Evolutionary conservation across 2,888 invertebrate species (phyloP).

Genomic region (Drosophila rubida): DNA sequence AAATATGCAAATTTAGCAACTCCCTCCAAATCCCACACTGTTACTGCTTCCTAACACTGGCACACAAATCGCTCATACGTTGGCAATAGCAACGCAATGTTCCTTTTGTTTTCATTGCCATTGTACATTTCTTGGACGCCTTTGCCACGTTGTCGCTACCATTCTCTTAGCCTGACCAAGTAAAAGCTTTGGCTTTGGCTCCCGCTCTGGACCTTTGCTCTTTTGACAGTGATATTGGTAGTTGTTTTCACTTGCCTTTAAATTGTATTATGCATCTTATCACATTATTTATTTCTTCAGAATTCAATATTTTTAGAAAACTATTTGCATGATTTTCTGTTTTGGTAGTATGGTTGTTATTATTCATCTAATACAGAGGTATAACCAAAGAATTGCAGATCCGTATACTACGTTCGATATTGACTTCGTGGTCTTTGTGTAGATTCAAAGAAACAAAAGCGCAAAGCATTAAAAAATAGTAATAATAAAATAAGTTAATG

Average conservation of each 20-base stretch:
- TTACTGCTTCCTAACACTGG: slow-evolving; percentile 24
- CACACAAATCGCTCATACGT: slow-evolving; percentile 34
- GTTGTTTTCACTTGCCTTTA: neutral
- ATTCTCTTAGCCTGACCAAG: slow-evolving; percentile 50
- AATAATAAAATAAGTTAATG: too few relatives aligned
- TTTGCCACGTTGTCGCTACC: slow-evolving; percentile 49
- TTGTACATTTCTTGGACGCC: slow-evolving; percentile 69
- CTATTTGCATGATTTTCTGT: slow-evolving; percentile 61
- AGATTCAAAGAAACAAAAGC: too few relatives aligned
- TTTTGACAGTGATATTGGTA: too few relatives aligned
- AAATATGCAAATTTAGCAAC: slow-evolving; percentile 78
- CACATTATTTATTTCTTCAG: slow-evolving; percentile 76
- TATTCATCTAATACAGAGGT: neutral
- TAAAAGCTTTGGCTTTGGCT: too few relatives aligned
- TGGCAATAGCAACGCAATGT: slow-evolving; percentile 56
- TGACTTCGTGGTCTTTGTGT: too few relatives aligned
- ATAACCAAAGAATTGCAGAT: slow-evolving; percentile 45
- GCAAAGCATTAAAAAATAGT: too few relatives aligned
- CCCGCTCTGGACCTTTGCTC: too few relatives aligned
- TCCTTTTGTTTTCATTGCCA: slow-evolving; percentile 69
- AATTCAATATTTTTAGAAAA: slow-evolving; percentile 71
- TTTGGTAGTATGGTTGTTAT: slow-evolving; percentile 39
- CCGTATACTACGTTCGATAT: slow-evolving; percentile 26
- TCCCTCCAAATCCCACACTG: slow-evolving; percentile 31
- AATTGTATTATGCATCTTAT: slow-evolving; percentile 47